Evolutionary conservation across 2,113 vertebrate species (phyloP).

Genomic region (Colinus virginianus): DNA sequence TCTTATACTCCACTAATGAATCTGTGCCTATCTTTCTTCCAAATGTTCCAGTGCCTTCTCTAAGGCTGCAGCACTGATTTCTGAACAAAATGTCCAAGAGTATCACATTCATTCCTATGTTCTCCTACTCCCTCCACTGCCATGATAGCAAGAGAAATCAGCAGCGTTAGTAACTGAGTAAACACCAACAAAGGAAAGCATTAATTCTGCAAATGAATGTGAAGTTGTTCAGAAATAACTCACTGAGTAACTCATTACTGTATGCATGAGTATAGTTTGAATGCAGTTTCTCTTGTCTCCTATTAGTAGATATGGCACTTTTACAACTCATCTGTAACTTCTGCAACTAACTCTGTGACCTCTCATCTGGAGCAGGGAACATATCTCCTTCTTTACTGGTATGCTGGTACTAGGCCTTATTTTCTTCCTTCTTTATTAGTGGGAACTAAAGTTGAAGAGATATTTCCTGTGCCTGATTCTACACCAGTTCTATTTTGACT

Average conservation of each 20-base stretch:
- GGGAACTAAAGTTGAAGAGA: neutral
- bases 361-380: neutral
- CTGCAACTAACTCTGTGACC: neutral
- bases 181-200: neutral
- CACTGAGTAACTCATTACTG: neutral
- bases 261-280: neutral
- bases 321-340: neutral
- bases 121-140: neutral
- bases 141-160: neutral
- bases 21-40: neutral
- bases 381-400: neutral
- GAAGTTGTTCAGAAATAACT: neutral
- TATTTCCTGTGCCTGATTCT: neutral
- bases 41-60: neutral
- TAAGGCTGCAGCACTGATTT: neutral
- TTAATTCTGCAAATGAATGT: neutral
- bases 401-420: neutral
- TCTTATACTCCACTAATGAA: neutral
- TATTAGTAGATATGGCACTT: neutral
- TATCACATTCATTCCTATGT: neutral
- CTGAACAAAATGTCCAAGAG: neutral
- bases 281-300: neutral
- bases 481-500: neutral
- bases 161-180: neutral
- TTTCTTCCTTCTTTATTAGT: neutral